phyloP scores from a whole-genome alignment of 2,113 vertebrate genomes.

The Maccullochella peelii region DNA sequence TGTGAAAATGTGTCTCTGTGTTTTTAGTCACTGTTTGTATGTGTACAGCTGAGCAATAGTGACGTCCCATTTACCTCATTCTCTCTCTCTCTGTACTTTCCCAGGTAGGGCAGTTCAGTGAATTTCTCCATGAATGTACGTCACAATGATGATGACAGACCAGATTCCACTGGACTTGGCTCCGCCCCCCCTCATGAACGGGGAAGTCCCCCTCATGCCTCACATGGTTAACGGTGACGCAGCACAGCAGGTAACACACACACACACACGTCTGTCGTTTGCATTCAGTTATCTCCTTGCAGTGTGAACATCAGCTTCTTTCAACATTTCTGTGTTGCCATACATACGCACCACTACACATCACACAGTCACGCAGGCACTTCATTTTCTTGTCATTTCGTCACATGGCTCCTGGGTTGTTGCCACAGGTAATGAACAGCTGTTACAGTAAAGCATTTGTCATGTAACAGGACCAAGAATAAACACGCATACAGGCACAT shows the following conservation, averaged over 20 bases:
- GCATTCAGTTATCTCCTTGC: neutral
- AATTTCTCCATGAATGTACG: constrained; percentile 99
- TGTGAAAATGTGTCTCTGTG: neutral
- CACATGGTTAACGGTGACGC: constrained; percentile 97
- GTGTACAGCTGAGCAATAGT: neutral
- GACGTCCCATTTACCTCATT: neutral
- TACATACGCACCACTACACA: neutral
- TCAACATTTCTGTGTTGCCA: constrained; percentile 7
- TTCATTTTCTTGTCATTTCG: constrained; percentile 39
- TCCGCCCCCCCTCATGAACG: constrained; percentile 93
- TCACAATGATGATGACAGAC: constrained; percentile 99
- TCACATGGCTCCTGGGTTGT: constrained; percentile 13
- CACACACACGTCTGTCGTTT: neutral
- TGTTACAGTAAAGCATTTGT: constrained; percentile 6
- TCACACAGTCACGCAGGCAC: neutral
- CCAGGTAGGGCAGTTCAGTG: constrained; percentile 91
- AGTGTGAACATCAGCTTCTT: neutral
- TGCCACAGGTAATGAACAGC: constrained; percentile 43
- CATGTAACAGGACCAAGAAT: constrained; percentile 14
- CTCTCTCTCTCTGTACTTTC: constrained; percentile 66
- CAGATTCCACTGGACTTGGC: constrained; percentile 98
- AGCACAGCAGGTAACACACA: constrained; percentile 91
- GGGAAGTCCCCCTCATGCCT: constrained; percentile 96
- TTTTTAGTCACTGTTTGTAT: neutral
- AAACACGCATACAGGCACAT: neutral